Conservation (phyloP, 2,888 invertebrate genomes). For the Tridacna gigas region DNA sequence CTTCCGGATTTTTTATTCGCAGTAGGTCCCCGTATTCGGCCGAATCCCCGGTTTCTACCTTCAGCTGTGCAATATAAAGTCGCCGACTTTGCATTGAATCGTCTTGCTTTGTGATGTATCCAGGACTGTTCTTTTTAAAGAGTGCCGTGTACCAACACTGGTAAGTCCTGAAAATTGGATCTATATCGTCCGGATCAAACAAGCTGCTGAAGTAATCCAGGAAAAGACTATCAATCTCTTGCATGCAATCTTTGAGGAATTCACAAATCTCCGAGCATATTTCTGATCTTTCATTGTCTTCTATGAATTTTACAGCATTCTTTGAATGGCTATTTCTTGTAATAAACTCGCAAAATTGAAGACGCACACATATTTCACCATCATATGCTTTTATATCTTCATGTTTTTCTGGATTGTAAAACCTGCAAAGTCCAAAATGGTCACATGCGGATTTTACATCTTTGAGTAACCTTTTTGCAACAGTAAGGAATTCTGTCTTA, state of each 20-base stretch:
- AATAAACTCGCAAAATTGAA: conserved; percentile 46
- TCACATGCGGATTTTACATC: conserved; percentile 48
- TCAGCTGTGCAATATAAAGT: conserved; percentile 51
- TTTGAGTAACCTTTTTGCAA: conserved; percentile 3
- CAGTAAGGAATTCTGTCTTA: not conserved
- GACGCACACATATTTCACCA: conserved; percentile 51
- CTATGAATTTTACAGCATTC: not conserved
- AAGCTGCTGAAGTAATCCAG: conserved; percentile 53
- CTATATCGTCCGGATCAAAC: conserved; percentile 46
- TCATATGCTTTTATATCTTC: conserved; percentile 46
- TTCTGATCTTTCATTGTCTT: not conserved
- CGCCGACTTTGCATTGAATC: conserved; percentile 45
- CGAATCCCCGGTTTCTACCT: conserved; percentile 44
- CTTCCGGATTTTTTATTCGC: conserved; percentile 37
- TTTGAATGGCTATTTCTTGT: conserved; percentile 1
- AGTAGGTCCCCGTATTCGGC: conserved; percentile 30
- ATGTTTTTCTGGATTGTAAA: conserved; percentile 39
- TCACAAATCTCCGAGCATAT: conserved; percentile 12
- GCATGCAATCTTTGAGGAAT: conserved; percentile 47
- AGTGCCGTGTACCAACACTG: conserved; percentile 50
- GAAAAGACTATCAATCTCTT: conserved; percentile 48
- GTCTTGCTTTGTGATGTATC: not conserved
- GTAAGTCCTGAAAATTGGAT: conserved; percentile 13
- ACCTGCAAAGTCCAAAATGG: conserved; percentile 42
- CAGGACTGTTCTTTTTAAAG: conserved; percentile 36